Conservation (phyloP, 2,888 invertebrate species). For the Zeuzera pyrina region DNA sequence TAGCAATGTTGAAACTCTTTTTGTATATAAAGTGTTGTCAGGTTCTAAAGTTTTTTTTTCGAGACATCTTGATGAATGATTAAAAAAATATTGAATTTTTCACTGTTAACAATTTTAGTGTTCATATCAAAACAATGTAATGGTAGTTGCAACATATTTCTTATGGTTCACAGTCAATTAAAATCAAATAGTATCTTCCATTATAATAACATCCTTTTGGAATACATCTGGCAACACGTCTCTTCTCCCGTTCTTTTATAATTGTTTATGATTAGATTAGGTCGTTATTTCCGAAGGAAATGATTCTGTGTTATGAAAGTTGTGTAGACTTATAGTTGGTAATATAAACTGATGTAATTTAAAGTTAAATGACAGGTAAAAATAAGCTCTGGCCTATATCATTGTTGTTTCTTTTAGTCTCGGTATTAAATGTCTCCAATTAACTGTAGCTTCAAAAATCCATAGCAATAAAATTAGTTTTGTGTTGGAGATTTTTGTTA, state of each 20-base stretch:
- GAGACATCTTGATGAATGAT: background rate
- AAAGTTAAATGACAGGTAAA: constrained; percentile 30
- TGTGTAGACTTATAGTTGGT: constrained; percentile 49
- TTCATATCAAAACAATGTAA: constrained; percentile 1
- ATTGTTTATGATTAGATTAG: constrained; percentile 47
- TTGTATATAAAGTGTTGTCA: constrained; percentile 55
- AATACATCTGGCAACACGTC: constrained; percentile 39
- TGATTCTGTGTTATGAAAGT: constrained; percentile 56
- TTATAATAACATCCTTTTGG: constrained; percentile 14
- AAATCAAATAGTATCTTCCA: constrained; percentile 28
- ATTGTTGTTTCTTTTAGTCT: constrained; percentile 2
- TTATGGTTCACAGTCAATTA: constrained; percentile 61
- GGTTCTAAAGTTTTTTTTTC: constrained; percentile 16
- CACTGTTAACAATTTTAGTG: too few species aligned
- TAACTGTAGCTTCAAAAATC: constrained; percentile 10
- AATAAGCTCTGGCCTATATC: constrained; percentile 46
- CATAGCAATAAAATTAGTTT: constrained; percentile 14
- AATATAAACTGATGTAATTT: constrained; percentile 37
- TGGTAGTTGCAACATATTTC: constrained; percentile 53
- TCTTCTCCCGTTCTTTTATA: constrained; percentile 32
- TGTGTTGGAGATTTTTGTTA: constrained; percentile 8
- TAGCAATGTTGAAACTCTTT: constrained; percentile 67
- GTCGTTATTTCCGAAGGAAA: constrained; percentile 32
- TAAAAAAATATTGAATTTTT: too few species aligned
- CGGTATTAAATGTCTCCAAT: background rate